Evolutionary conservation across 2,888 invertebrate species (phyloP).

Genomic region (Melanostoma scalare): DNA sequence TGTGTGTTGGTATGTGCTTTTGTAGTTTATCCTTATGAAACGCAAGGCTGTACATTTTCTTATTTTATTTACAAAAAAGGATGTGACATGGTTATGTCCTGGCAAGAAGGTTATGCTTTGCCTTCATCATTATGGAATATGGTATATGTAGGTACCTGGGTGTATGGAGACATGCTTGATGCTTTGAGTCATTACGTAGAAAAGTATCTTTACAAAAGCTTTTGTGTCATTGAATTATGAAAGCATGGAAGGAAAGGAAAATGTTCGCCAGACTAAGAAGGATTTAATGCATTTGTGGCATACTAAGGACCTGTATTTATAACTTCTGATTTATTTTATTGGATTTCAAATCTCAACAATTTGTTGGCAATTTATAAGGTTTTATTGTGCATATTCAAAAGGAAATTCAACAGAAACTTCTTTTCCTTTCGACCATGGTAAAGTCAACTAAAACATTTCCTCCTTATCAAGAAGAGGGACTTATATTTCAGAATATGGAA

Average conservation of each 20-base stretch:
- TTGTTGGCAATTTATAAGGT: no score
- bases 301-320: background rate
- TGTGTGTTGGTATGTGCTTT: no score
- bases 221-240: background rate
- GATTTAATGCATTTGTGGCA: conserved; percentile 1
- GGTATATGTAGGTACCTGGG: background rate
- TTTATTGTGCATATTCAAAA: no score
- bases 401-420: no score
- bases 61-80: conserved; percentile 2
- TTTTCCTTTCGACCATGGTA: no score
- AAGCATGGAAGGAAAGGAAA: background rate
- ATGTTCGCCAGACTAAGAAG: background rate
- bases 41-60: background rate
- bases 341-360: no score
- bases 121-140: background rate
- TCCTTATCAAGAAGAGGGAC: no score
- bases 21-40: background rate
- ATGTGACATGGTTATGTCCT: background rate
- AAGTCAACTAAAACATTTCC: no score
- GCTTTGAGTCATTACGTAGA: background rate
- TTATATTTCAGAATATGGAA: no score
- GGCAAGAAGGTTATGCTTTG: background rate
- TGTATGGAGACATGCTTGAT: background rate
- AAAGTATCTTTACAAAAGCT: background rate
- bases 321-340: no score